Conservation (phyloP, 2,888 invertebrate genomes). For the Agonopterix arenella region DNA sequence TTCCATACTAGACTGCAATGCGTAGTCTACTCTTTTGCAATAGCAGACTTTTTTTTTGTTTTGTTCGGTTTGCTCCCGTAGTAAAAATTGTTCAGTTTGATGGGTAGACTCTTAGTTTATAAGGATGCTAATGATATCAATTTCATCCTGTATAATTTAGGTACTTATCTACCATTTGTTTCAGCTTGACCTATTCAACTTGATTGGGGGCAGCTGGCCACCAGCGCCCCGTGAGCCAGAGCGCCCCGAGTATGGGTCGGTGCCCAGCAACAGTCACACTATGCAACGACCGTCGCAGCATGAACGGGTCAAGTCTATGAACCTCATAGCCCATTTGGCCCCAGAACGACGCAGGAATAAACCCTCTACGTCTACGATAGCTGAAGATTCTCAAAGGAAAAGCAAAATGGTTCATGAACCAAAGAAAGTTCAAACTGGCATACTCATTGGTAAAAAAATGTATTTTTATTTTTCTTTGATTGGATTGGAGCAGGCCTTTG, state of each 20-base stretch:
- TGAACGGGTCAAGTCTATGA: conserved; percentile 77
- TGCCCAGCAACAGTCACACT: conserved; percentile 39
- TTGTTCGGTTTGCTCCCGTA: too few relatives aligned
- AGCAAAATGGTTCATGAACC: conserved; percentile 64
- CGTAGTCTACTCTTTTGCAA: too few relatives aligned
- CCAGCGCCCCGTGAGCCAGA: conserved; percentile 57
- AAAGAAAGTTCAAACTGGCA: conserved; percentile 64
- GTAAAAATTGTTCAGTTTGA: too few relatives aligned
- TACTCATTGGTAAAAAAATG: conserved; percentile 34
- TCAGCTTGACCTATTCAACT: conserved; percentile 59
- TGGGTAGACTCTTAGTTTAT: too few relatives aligned
- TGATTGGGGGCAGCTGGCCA: conserved; percentile 71
- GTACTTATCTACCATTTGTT: conserved; percentile 14
- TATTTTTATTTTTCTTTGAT: not conserved
- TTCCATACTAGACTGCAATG: too few relatives aligned
- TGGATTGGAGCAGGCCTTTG: too few relatives aligned
- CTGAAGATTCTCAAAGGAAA: conserved; percentile 29
- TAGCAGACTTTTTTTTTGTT: too few relatives aligned
- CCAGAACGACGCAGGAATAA: conserved; percentile 52
- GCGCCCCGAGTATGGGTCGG: conserved; percentile 51
- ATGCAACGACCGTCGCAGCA: conserved; percentile 54
- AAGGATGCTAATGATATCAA: too few relatives aligned
- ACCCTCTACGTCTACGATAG: conserved; percentile 24
- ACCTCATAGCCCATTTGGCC: conserved; percentile 75
- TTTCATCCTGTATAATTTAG: too few relatives aligned